Conservation (phyloP, 1,140 invertebrate species). For the Plutomurus gul region DNA sequence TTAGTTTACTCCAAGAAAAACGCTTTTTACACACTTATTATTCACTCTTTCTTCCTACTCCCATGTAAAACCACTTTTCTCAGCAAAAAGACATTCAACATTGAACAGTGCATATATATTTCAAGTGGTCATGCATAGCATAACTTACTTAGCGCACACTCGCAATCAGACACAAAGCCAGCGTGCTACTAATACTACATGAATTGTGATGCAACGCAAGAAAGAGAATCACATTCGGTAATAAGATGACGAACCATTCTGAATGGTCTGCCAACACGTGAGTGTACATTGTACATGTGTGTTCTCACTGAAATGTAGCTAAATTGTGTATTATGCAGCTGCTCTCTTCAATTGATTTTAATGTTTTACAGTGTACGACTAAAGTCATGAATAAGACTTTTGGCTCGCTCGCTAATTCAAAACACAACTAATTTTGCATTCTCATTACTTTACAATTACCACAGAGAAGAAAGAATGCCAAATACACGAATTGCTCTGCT, state of each 20-base stretch:
- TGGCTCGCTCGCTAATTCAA: not conserved
- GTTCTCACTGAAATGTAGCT: too few species aligned
- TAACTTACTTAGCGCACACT: conserved; percentile 4
- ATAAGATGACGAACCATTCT: too few species aligned
- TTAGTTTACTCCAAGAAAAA: conserved; percentile 6
- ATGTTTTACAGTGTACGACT: too few species aligned
- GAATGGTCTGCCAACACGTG: too few species aligned
- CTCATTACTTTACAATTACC: conserved; percentile 18
- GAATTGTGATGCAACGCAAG: too few species aligned
- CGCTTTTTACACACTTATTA: not conserved
- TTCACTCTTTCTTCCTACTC: not conserved
- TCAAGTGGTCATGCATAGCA: conserved; percentile 23
- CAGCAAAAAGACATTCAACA: not conserved
- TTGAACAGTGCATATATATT: not conserved
- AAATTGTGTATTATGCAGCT: too few species aligned
- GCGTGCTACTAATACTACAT: too few species aligned
- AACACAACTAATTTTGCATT: conserved; percentile 24
- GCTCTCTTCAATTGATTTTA: too few species aligned
- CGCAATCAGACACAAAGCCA: not conserved
- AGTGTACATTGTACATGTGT: too few species aligned
- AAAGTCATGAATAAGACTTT: too few species aligned
- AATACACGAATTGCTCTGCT: not conserved
- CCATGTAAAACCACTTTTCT: conserved; percentile 15
- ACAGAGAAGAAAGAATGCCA: not conserved
- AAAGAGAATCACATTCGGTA: too few species aligned